Evolutionary conservation across 2,888 invertebrate genomes (phyloP), one percentile per base, ranked within the genome.

Genomic region (Eilema sororculum): DNA sequence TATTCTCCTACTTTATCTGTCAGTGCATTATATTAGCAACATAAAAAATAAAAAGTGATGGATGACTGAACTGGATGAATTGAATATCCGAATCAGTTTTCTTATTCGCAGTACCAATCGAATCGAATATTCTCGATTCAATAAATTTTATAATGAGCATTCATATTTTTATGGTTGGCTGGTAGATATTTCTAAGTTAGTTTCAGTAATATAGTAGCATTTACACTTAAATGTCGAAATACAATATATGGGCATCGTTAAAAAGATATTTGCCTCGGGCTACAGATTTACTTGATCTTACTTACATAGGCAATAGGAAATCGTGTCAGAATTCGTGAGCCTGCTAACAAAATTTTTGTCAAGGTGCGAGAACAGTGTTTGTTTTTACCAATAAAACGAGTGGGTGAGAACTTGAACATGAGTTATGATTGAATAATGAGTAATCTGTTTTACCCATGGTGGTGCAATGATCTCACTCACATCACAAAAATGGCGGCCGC

Each of bases 381-480:
- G 85, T 86, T 83, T 84, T 84, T 78, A 80, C 79, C 78, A 78
- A 75, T 71, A 72, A 79, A 78, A 80, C 76, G 81, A 81, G 87
- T 88, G 84, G 86, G 87, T 85, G 87, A 85, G 84, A 87, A 84
- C 82, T 86, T 84, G 84, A 78, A 78, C 72, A 74, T 77, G 73
- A 74, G 65, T 74, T 72, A 82, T 83, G 78, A 80, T 83, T 84
- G 86, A 76, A 79, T 77, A 74, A 80, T 91, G 89, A 88, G 86
- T 89, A 89, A 88, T 86, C 81, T 82, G 78, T 83, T 87, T 86
- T 84, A 85, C 80, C 65, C 84, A 87, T 83, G 79, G 75, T 86
- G 85, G 87, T 88, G 89, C 87, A 90, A 91, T 88, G 85, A 90
- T 89, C 88, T 86, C 84, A 85, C 70, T 71, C 25, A 66, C 70